Conservation (phyloP, 1,140 invertebrate species). For the Eulimnadia texana region DNA sequence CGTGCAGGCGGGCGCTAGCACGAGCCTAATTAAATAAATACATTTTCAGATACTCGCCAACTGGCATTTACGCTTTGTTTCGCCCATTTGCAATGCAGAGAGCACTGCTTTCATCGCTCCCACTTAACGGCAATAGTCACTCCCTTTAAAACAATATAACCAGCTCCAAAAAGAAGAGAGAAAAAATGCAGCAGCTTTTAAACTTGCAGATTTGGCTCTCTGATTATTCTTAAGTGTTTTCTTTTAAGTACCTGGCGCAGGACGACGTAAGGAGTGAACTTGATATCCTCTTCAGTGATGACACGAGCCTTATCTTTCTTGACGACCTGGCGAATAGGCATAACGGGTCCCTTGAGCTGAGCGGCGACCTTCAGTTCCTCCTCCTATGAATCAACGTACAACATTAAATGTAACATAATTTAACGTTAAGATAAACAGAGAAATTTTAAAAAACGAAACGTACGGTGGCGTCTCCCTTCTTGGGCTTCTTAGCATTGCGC, state of each 20-base stretch:
- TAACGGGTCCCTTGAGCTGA: conserved; percentile 64
- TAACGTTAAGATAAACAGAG: conserved; percentile 8
- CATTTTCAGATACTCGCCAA: neutral
- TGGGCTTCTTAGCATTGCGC: conserved; percentile 61
- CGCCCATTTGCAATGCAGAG: neutral
- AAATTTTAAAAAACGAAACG: conserved; percentile 23
- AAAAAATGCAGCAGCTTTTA: no score
- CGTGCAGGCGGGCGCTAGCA: conserved; percentile 73
- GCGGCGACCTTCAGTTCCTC: conserved; percentile 86
- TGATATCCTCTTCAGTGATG: conserved; percentile 78
- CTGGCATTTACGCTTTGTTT: neutral
- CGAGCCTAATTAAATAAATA: conserved; percentile 43
- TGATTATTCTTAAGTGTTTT: no score
- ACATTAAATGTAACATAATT: conserved; percentile 16
- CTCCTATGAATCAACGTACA: conserved; percentile 34
- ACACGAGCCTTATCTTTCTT: conserved; percentile 61
- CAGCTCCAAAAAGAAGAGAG: no score
- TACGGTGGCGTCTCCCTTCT: conserved; percentile 84
- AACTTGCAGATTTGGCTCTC: no score
- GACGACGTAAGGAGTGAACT: conserved; percentile 76
- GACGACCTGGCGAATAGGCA: conserved; percentile 63
- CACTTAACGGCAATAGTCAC: neutral
- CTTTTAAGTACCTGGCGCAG: conserved; percentile 62
- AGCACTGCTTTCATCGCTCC: neutral
- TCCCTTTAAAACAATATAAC: no score